Percentiles rank a stretch among this genome's conserved stretches.
Conservation (phyloP, 92 coral and sea anemone genomes). For the Paragorgia papillata region DNA sequence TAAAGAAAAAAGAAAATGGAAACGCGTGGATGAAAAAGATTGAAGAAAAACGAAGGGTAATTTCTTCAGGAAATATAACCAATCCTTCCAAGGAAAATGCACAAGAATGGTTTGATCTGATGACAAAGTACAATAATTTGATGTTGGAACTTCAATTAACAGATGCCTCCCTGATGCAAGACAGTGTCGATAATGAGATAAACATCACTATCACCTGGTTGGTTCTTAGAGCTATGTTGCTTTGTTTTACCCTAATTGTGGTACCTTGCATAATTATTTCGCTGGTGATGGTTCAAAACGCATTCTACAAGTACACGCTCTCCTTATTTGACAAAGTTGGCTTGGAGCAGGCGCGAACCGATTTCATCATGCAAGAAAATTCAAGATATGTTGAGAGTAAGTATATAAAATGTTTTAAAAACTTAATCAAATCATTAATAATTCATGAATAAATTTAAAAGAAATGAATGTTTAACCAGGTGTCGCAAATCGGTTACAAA, state of each 20-base stretch:
- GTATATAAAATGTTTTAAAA: no score
- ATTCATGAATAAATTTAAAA: no score
- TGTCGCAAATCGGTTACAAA: no score
- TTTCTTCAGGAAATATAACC: neutral
- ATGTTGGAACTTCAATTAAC: slow-evolving; percentile 17
- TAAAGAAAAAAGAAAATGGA: neutral
- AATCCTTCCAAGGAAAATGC: neutral
- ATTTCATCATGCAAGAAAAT: slow-evolving; percentile 21
- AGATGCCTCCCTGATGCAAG: neutral
- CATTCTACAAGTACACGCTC: slow-evolving; percentile 19
- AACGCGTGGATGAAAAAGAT: neutral
- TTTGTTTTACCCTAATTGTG: slow-evolving; percentile 13
- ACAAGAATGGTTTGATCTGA: slow-evolving; percentile 18
- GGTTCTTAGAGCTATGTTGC: slow-evolving; percentile 9
- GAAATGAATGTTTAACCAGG: no score
- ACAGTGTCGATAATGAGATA: neutral
- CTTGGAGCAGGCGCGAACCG: slow-evolving; percentile 41
- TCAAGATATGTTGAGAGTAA: slow-evolving; percentile 32
- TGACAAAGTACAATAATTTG: slow-evolving; percentile 15
- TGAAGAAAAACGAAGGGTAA: neutral
- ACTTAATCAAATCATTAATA: no score
- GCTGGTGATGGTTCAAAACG: slow-evolving; percentile 17
- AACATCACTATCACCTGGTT: neutral
- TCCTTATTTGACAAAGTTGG: slow-evolving; percentile 22
- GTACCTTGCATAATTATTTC: slow-evolving; percentile 19